Evolutionary conservation across 2,113 vertebrate species (phyloP), one percentile per base, ranked within the genome.

Genomic region (Garra rufa): DNA sequence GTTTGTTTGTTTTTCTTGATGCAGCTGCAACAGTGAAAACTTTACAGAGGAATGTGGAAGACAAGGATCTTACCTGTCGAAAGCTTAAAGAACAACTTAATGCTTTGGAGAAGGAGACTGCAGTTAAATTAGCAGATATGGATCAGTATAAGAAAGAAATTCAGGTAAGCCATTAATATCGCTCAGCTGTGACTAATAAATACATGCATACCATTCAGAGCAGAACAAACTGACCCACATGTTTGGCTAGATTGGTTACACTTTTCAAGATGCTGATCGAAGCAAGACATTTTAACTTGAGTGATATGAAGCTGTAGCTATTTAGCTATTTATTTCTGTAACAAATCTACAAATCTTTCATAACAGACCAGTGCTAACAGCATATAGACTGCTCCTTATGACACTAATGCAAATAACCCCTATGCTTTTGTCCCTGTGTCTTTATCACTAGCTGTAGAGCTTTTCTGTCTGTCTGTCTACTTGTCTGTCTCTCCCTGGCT

Each of bases 91-190:
- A 97, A 48, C 95, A 98, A 44, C 90, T 98, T 59, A 94, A 97
- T 79, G 89, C 93, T 81, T 91, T 99, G 84, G 96, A 99, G 91
- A 97, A 94, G 81, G 97, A 98, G 89, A 98, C 96, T 1, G 92
- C 96, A 87, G 92, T 94, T 63, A 99, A 97, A 88, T 93, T 99
- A 61, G 90, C 93, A 15, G 96, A 98, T 93, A 97, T 99, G 96
- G 96, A 98, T 91, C 91, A 87, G 41, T 97, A 97, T 90, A 98
- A 97, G 88, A 94, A 87, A 89, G 95, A 97, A 57, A 93, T 98
- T 81, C 96, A 97, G 97, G 98, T 99, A 93, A 67, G 80, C 8
- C 3, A 26, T 43, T 30, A 28, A 57, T 30, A 28, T 55, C 17
- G 44, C 34, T 30, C 63, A 44, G 79, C 15, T 26, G 21, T 50